Conservation (phyloP, 2,797 vertebrate genomes). For the Lepidocolaptes lacrymiger region DNA sequence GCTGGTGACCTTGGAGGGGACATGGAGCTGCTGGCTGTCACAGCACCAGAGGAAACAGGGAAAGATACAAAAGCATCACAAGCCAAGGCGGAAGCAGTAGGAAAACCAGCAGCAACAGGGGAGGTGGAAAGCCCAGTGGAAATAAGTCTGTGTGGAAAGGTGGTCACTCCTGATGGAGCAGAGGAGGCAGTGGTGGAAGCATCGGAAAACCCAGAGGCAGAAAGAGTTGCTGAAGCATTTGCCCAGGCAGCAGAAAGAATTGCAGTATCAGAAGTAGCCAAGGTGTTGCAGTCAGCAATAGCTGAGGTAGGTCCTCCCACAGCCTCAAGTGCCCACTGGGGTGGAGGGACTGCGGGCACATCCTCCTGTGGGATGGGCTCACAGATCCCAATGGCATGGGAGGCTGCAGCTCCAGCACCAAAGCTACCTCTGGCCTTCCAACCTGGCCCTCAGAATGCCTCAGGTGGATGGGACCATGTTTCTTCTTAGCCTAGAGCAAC, state of each 20-base stretch:
- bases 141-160: not conserved
- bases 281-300: conserved; percentile 38
- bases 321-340: not conserved
- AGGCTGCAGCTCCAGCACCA: not conserved
- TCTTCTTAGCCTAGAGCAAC: not conserved
- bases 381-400: accelerated
- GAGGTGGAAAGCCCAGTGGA: not conserved
- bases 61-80: not conserved
- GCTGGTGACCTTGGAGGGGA: not conserved
- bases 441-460: not conserved
- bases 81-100: not conserved
- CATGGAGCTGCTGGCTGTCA: not conserved
- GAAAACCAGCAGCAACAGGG: not conserved
- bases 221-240: not conserved
- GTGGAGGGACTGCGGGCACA: not conserved
- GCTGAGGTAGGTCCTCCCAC: conserved; percentile 26
- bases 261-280: conserved; percentile 21
- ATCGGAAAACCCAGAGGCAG: not conserved
- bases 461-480: not conserved
- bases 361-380: not conserved
- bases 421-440: not conserved
- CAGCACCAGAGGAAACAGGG: not conserved
- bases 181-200: accelerated
- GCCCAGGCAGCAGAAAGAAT: conserved; percentile 17
- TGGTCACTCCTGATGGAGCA: not conserved